Evolutionary conservation across 2,888 invertebrate species (phyloP), one percentile per base, ranked within the genome.

Genomic region (Drosophila nr. perissopoda): DNA sequence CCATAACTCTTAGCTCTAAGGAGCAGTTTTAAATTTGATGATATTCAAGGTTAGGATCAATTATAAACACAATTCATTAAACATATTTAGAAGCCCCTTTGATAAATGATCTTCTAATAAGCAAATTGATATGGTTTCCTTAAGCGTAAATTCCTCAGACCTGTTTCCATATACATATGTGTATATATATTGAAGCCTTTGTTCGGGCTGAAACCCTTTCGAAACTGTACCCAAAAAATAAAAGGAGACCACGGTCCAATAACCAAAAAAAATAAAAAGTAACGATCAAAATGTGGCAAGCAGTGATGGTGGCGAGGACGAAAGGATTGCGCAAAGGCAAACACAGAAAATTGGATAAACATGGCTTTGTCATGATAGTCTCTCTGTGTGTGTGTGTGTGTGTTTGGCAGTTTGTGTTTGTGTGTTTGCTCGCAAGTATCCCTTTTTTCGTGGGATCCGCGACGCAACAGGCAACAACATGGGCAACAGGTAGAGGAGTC

Each of bases 391-490:
- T 36, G 21, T 61, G 65, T 63, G 60, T 64, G 52, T 72, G 54
- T 81, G 67, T 75, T 77, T 77, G 71, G 13, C 34, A 0, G 31
- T 33, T 33, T 33, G 33, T 11, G 33, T 65, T 51, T 48, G 56
- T 74, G 49, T 81, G 69, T 73, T 79, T 74, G 72, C 57, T 67
- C 46, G 74, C 70, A 71, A 71, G 85, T 88, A 85, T 85, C 85
- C 85, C 85, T 85, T 88, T 85, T 88, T 85, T 85, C 82, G 84
- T 86, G 89, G 89, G 87, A 86, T 79, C 85, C 79, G 72, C 82
- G 38, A 49, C 52, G 62, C 69, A 70, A 59, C 75, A 78, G 77
- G 80, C 83, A 65, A 70, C 46, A 16, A 8, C 4, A 46, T 60
- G 58, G 54, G 77, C 67, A 52, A 71, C 60, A 66, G 54, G 54